phyloP scores from a whole-genome alignment of 2,888 invertebrate species.

The Rhimphoctona megacephalus region DNA sequence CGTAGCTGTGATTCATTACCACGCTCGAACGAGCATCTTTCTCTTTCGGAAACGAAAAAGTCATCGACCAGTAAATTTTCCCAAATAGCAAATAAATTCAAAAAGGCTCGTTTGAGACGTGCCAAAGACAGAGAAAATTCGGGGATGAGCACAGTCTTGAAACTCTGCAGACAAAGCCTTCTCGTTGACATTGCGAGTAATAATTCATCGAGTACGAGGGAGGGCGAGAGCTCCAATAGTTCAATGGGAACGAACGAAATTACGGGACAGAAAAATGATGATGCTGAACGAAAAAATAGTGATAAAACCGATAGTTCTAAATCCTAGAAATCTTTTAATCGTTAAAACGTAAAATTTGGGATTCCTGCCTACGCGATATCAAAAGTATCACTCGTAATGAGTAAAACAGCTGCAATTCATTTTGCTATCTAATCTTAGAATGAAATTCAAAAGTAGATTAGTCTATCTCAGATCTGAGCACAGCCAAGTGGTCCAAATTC shows the following conservation, averaged over 20 bases:
- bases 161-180: constrained; percentile 91
- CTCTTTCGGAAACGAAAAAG: constrained; percentile 43
- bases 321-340: neutral
- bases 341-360: neutral
- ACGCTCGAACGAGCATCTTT: constrained; percentile 77
- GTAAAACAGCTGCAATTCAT: neutral
- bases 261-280: neutral
- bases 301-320: neutral
- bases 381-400: neutral
- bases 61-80: constrained; percentile 73
- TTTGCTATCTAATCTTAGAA: neutral
- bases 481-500: neutral
- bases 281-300: neutral
- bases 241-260: neutral
- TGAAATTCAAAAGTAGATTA: neutral
- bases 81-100: constrained; percentile 87
- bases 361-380: neutral
- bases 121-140: constrained; percentile 80
- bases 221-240: constrained; percentile 24
- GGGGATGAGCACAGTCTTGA: constrained; percentile 88
- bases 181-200: constrained; percentile 86
- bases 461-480: neutral
- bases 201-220: neutral
- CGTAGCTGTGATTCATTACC: constrained; percentile 86
- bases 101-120: constrained; percentile 86